Base-by-base conservation (phyloP, 1,140 invertebrate species). In the Anastrepha obliqua region DNA sequence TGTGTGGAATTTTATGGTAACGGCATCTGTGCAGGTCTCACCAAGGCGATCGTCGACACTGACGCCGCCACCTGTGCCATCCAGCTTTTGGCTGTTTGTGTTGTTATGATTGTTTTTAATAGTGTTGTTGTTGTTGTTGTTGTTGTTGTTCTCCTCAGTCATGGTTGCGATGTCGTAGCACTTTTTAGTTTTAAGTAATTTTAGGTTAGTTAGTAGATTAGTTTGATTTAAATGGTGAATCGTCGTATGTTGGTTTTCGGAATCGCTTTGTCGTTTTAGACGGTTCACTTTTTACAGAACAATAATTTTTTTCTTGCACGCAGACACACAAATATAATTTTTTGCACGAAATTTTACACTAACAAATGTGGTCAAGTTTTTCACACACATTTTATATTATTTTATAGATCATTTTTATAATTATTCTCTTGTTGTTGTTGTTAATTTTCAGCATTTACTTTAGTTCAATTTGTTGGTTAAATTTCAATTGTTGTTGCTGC, bases 81-180 rank as follows among this genome's bases (percentile, higher is more conserved):
- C n/a, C 62, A 60, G n/a, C 29, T 86, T 86, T 39, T 51, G 58
- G 58, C 59, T 87, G 55, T 87, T 87, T 20, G 15, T 62, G 13
- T 88, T 88, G 85, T 59, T 78, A 20, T n/a, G 39, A 58, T 70
- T 87, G 44, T 17, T 85, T 88, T 78, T 74, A 47, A 29, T 29
- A 29, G 70, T 47, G 11, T 47, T 74, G 15, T 58, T 70, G 67
- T 70, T 81, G 60, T 62, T 62, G 51, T 81, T 81, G 51, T 70
- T 81, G 60, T 62, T 62, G 51, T 81, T 81, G 51, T 81, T 81
- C 44, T 81, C 74, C 51, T 81, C 74, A 58, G 74, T 81, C 74
- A 81, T 81, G 58, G 11, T 86, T 15, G 59, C 65, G 58, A 17
- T 62, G 42, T 62, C 8, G 17, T 17, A 51, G 11, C 42, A 74